phyloP scores from a whole-genome alignment of 2,797 vertebrate genomes.

The Sebastes nivosus region DNA sequence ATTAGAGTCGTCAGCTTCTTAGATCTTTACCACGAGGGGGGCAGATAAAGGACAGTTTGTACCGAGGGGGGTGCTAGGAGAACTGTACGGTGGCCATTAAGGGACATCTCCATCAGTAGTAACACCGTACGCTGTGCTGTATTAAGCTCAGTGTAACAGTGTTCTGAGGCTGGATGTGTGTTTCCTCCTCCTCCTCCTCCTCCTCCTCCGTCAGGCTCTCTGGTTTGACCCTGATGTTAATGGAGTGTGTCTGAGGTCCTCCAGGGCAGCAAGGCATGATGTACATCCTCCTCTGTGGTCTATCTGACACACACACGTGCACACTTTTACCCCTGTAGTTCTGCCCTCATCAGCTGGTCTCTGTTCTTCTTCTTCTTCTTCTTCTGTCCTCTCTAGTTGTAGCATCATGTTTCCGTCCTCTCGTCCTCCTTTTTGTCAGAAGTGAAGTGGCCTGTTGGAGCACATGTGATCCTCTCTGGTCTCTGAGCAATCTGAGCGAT shows the following conservation, averaged over 20 bases:
- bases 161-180: background rate
- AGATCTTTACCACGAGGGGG: too few relatives aligned
- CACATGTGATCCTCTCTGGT: background rate
- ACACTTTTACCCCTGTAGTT: background rate
- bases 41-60: too few relatives aligned
- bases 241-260: constrained; percentile 63
- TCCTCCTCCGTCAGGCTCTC: constrained; percentile 15
- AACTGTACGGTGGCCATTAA: too few relatives aligned
- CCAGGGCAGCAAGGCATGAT: constrained; percentile 43
- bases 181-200: constrained; percentile 21
- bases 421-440: background rate
- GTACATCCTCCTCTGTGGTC: constrained; percentile 20
- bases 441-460: background rate
- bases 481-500: too few relatives aligned
- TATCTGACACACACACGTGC: background rate
- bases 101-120: too few relatives aligned
- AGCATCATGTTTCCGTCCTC: too few relatives aligned
- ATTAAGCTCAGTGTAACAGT: too few relatives aligned
- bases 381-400: background rate
- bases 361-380: background rate
- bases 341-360: background rate
- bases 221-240: constrained; percentile 52
- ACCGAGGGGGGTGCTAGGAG: too few relatives aligned
- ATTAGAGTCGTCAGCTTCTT: too few relatives aligned
- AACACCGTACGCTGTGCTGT: too few relatives aligned